phyloP scores from a whole-genome alignment of 2,797 vertebrate genomes.

The Oreochromis grahami region DNA sequence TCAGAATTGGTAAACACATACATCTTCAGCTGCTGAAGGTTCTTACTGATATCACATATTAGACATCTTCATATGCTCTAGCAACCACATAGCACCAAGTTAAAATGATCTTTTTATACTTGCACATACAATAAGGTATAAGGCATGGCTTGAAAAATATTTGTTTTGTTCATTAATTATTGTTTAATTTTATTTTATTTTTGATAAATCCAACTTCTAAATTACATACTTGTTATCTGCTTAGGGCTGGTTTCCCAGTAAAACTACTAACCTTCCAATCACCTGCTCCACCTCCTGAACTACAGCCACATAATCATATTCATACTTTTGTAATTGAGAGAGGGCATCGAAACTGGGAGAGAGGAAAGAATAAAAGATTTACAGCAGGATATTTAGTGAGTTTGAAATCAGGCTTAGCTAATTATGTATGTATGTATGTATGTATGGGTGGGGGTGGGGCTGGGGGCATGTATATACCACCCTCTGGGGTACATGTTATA shows the following conservation, averaged over 20 bases:
- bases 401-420: background rate
- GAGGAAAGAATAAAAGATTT: background rate
- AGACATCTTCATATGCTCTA: background rate
- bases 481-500: background rate
- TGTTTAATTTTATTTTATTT: too few relatives aligned
- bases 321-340: slow-evolving; percentile 5
- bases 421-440: background rate
- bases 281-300: too few relatives aligned
- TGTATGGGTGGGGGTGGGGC: too few relatives aligned
- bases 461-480: background rate
- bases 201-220: background rate
- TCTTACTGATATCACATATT: background rate
- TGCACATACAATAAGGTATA: background rate
- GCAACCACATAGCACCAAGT: background rate
- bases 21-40: background rate
- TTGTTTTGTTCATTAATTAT: background rate
- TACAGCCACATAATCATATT: background rate
- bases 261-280: background rate
- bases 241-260: background rate
- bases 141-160: background rate
- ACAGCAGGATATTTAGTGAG: background rate
- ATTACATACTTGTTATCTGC: background rate
- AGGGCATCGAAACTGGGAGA: background rate
- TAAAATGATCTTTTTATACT: background rate
- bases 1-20: background rate